Conservation (phyloP, 2,888 invertebrate species). For the Muschampia plurimacula region DNA sequence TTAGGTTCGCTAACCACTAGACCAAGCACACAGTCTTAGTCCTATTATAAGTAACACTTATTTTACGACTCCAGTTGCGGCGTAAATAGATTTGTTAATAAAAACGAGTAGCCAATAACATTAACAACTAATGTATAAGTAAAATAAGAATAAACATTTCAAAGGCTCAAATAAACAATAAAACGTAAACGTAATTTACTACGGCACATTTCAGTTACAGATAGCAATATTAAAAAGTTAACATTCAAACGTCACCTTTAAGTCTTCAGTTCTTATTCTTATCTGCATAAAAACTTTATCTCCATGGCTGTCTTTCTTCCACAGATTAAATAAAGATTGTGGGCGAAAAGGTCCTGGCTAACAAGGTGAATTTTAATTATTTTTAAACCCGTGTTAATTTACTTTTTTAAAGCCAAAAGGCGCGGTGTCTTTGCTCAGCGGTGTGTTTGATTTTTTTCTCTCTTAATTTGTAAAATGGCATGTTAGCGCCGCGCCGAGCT, state of each 20-base stretch:
- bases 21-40: too few relatives aligned
- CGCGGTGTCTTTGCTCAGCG: conserved; percentile 70
- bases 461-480: conserved; percentile 82
- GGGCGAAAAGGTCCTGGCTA: conserved; percentile 57
- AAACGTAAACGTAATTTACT: conserved; percentile 69
- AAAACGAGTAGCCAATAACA: conserved; percentile 16
- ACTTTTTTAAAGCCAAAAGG: conserved; percentile 63
- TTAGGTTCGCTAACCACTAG: too few relatives aligned
- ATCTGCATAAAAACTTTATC: conserved; percentile 4
- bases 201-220: conserved; percentile 59
- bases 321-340: conserved; percentile 29
- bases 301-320: neutral
- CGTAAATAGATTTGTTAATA: neutral
- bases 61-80: neutral
- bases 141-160: conserved; percentile 32
- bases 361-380: conserved; percentile 83
- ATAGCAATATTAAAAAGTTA: conserved; percentile 9
- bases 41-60: neutral
- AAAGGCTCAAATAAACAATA: conserved; percentile 77
- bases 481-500: conserved; percentile 74
- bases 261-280: neutral
- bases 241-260: neutral
- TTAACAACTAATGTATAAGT: conserved; percentile 24
- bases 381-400: conserved; percentile 80
- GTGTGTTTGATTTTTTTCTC: conserved; percentile 64